Base-by-base conservation (phyloP, 2,797 vertebrate species). In the Craterocephalus amniculus region DNA sequence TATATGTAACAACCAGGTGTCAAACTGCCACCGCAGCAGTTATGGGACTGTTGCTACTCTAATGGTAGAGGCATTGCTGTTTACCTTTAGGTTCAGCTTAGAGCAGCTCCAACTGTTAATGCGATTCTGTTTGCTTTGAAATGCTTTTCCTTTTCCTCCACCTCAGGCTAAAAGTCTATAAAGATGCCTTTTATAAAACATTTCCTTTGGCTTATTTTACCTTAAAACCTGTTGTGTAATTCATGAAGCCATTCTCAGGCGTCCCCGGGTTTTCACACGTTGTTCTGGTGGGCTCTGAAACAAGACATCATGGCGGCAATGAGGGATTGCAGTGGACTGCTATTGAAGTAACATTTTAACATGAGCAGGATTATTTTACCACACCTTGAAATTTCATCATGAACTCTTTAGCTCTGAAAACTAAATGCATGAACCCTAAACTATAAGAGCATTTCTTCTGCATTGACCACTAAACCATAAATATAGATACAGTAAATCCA, bases 141-240 rank as follows among this genome's bases (percentile, higher is more conserved):
- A 67, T 24, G 2, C 1, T n/a, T 48, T 11, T 40, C 12, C 22
- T 56, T 20, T 36, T 13, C 4, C 13, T 61, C 72, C 2, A 48
- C 2, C 9, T 52, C n/a, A 26, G n/a, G 45, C 18, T 27, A 48
- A 32, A 58, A 59, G 22, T 20, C 29, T 6, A 40, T n/a, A 32
- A 58, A 35, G 45, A n/a, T 8, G 7, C 49, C 0, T 35, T 0
- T 54, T 11, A 43, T 22, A 51, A 59, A 66, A 63, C 34, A 3
- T 6, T 55, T 69, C 35, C 10, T 32, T 58, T 69, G 20, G 6
- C 18, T 62, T 1, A 16, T 60, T 72, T 82, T 88, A 99, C 97
- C 96, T 99, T 98, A 86, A 97, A 99, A 74, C 97, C 97, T 74
- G 96, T 95, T 43, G 96, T 97, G 83, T 96, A 97, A 80, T 99